These are phyloP conservation scores for Odontomyia ornata DNA, from an alignment of 2,888 invertebrate species.

Conservation along the genomic window DNA sequence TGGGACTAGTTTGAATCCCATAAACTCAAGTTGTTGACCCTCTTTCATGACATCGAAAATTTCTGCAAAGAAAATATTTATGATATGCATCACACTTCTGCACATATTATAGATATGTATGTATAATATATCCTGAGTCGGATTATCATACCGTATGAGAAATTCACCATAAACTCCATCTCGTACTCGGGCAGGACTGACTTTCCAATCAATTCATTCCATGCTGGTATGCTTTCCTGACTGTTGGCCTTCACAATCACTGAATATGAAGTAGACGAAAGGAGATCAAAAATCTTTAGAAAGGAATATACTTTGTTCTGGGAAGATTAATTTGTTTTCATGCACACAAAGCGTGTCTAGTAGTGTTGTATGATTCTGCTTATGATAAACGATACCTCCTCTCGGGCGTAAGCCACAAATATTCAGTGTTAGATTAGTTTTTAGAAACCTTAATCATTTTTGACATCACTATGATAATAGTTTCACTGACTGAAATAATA, in stretches of 20 bases:
- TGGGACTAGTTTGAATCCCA: slow-evolving; percentile 70
- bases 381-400: too few relatives aligned
- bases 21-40: slow-evolving; percentile 77
- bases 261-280: slow-evolving; percentile 48
- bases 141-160: slow-evolving; percentile 61
- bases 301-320: slow-evolving; percentile 17
- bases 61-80: slow-evolving; percentile 55
- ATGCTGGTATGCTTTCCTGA: slow-evolving; percentile 65
- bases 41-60: slow-evolving; percentile 76
- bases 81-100: not conserved
- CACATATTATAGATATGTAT: not conserved
- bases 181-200: slow-evolving; percentile 74
- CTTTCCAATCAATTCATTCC: slow-evolving; percentile 76
- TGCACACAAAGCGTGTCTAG: too few relatives aligned
- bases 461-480: too few relatives aligned
- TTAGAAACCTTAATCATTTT: too few relatives aligned
- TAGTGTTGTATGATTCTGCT: too few relatives aligned
- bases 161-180: slow-evolving; percentile 73
- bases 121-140: not conserved
- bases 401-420: too few relatives aligned
- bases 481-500: too few relatives aligned
- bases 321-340: too few relatives aligned
- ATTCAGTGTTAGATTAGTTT: too few relatives aligned
- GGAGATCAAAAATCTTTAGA: slow-evolving; percentile 39
- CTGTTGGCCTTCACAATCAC: slow-evolving; percentile 58